Conservation (phyloP, 2,113 vertebrate genomes). For the Colossoma macropomum region DNA sequence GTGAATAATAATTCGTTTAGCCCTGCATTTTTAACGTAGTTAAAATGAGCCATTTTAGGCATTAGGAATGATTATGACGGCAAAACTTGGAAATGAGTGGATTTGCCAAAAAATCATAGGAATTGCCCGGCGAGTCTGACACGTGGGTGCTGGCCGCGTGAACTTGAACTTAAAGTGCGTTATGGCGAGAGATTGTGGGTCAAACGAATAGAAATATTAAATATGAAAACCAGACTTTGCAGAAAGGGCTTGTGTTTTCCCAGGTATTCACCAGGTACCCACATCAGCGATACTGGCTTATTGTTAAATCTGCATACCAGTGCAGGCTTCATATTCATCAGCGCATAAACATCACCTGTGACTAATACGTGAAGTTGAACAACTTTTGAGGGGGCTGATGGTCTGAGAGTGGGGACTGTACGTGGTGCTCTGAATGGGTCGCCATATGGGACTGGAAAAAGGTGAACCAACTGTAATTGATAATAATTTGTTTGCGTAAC, state of each 20-base stretch:
- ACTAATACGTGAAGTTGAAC: neutral
- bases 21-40: neutral
- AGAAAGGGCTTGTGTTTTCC: neutral
- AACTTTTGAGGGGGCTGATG: neutral
- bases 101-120: slow-evolving; percentile 20
- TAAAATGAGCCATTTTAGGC: neutral
- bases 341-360: neutral
- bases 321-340: neutral
- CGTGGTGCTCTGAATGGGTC: neutral
- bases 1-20: neutral
- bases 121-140: slow-evolving; percentile 37
- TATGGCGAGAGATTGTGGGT: no score
- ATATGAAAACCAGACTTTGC: no score
- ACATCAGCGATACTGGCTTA: no score
- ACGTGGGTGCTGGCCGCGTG: slow-evolving; percentile 49
- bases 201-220: no score
- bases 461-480: neutral
- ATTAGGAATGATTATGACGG: neutral
- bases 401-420: neutral
- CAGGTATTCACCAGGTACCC: no score
- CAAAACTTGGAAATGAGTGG: slow-evolving; percentile 21
- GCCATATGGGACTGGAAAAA: neutral
- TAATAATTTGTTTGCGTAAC: neutral
- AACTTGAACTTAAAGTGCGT: slow-evolving; percentile 17
- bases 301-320: no score